Percentiles rank a stretch among this genome's conserved stretches.
phyloP scores from a whole-genome alignment of 2,797 vertebrate genomes.

The Artibeus lituratus region DNA sequence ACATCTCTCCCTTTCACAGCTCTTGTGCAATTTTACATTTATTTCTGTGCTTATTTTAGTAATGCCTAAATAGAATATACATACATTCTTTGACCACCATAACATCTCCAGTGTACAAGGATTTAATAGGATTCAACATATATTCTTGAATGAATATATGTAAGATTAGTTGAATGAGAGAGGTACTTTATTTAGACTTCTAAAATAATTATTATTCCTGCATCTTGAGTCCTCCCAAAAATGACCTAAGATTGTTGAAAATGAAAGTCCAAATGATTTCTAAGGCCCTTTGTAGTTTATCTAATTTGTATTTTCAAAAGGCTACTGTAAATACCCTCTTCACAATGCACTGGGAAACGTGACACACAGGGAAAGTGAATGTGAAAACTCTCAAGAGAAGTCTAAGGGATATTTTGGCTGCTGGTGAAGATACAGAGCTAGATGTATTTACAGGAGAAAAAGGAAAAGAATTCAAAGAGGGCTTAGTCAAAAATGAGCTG shows the following conservation, averaged over 20 bases:
- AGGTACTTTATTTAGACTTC: background rate
- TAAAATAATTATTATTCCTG: background rate
- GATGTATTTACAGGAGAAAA: background rate
- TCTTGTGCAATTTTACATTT: background rate
- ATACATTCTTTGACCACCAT: background rate
- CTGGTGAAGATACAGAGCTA: background rate
- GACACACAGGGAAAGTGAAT: background rate
- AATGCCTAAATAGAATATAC: background rate
- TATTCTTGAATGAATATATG: background rate
- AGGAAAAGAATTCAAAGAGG: background rate
- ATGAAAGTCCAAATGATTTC: background rate
- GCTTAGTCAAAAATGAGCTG: background rate
- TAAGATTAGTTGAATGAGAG: slow-evolving; percentile 7
- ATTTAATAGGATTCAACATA: background rate
- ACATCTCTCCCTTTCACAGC: background rate
- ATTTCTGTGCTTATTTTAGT: background rate
- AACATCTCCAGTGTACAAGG: background rate
- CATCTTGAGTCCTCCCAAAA: background rate
- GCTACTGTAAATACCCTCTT: background rate
- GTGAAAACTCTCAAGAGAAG: background rate
- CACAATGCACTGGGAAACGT: background rate
- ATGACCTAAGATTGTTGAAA: background rate
- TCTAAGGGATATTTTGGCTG: background rate
- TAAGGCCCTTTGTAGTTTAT: background rate
- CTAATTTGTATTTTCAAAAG: slow-evolving; percentile 21